A percentile compares a stretch with the other conserved stretches of the same genome.
phyloP scores from a whole-genome alignment of 2,888 invertebrate genomes.

The Aphrophora alni region DNA sequence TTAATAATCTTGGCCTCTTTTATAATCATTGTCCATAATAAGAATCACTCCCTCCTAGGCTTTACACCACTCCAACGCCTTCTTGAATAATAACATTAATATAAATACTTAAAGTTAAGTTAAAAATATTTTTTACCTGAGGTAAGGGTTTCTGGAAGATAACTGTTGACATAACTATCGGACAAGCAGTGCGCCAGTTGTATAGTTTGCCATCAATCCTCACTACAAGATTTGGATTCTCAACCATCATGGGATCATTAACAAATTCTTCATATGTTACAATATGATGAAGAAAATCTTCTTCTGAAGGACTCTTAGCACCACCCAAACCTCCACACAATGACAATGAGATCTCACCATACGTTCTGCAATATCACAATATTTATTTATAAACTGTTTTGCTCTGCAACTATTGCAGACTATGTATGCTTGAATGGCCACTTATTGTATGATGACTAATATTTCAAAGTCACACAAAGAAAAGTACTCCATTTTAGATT shows the following conservation, averaged over 20 bases:
- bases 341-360: slow-evolving; percentile 74
- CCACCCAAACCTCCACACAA: slow-evolving; percentile 73
- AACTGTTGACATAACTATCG: slow-evolving; percentile 85
- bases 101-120: too few species aligned
- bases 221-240: slow-evolving; percentile 83
- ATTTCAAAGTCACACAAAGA: too few species aligned
- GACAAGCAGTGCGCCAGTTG: slow-evolving; percentile 90
- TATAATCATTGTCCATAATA: too few species aligned
- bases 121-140: slow-evolving; percentile 68
- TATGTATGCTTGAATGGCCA: not conserved
- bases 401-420: not conserved
- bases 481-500: too few species aligned
- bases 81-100: too few species aligned
- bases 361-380: slow-evolving; percentile 56
- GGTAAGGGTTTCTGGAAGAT: slow-evolving; percentile 88
- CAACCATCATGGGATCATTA: slow-evolving; percentile 67
- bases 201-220: slow-evolving; percentile 87
- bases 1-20: too few species aligned
- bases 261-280: slow-evolving; percentile 67
- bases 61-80: too few species aligned
- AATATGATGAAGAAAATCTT: slow-evolving; percentile 67
- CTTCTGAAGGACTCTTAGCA: slow-evolving; percentile 63
- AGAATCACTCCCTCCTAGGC: too few species aligned
- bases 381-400: not conserved
- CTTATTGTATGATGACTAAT: not conserved